Conservation (phyloP, 2,113 vertebrate species). For the Tragelaphus buxtoni region DNA sequence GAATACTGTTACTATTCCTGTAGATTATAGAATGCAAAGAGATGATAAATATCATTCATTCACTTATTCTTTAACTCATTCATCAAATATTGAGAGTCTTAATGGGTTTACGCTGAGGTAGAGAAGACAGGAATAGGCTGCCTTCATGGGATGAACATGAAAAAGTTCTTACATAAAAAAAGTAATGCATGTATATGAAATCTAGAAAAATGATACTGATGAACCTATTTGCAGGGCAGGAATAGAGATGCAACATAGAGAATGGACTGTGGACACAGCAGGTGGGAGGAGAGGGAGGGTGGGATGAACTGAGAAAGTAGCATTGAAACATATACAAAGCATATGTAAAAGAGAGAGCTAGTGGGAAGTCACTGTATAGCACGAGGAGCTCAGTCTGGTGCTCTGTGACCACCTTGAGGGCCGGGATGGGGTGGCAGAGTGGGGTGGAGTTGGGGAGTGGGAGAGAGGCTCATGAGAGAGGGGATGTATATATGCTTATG, state of each 20-base stretch:
- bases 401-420: neutral
- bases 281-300: neutral
- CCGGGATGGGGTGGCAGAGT: neutral
- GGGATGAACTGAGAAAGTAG: neutral
- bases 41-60: neutral
- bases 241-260: neutral
- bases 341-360: neutral
- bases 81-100: neutral
- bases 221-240: neutral
- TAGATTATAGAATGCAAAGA: neutral
- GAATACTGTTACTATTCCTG: neutral
- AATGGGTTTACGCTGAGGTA: neutral
- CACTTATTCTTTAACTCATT: neutral
- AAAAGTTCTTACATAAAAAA: neutral
- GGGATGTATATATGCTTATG: neutral
- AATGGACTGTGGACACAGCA: neutral
- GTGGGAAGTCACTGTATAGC: neutral
- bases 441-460: neutral
- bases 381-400: neutral
- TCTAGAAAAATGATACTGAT: neutral
- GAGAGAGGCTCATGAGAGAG: neutral
- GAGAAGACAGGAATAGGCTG: neutral
- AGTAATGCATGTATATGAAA: rapidly evolving
- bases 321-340: neutral
- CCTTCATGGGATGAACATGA: neutral